Percentiles rank a stretch among this genome's conserved stretches.
These are phyloP conservation scores for Lanistes nyassanus DNA, from an alignment of 1,140 invertebrate genomes.

Conservation along the genomic window DNA sequence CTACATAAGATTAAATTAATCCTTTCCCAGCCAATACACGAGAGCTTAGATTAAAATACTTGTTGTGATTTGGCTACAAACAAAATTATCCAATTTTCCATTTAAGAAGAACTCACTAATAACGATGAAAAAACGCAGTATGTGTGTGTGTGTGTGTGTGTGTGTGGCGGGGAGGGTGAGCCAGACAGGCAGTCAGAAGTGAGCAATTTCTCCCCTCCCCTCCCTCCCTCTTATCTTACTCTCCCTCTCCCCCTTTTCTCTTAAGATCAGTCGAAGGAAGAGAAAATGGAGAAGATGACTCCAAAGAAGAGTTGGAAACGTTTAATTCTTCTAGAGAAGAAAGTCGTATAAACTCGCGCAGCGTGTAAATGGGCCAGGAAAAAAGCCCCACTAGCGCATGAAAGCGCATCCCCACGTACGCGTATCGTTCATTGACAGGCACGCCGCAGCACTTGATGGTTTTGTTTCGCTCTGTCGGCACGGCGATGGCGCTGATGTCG, in stretches of 20 bases:
- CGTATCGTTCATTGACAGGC: background rate
- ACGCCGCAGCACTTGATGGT: background rate
- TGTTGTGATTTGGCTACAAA: no score
- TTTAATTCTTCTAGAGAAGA: no score
- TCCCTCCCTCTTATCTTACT: background rate
- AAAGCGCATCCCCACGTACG: background rate
- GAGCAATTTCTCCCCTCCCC: background rate
- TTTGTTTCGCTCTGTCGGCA: background rate
- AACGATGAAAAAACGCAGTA: no score
- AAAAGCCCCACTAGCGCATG: background rate
- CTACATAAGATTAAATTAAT: no score
- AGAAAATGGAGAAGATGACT: no score
- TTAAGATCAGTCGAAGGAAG: background rate
- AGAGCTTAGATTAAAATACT: no score
- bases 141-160: conserved; percentile 9
- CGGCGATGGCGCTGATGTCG: conserved; percentile 13
- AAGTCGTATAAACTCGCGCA: no score
- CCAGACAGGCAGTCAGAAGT: background rate
- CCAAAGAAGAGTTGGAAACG: no score
- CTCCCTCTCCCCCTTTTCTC: background rate
- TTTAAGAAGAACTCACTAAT: no score
- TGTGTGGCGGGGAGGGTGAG: background rate
- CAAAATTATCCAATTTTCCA: no score
- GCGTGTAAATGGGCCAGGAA: background rate
- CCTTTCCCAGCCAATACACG: no score